phyloP scores from a whole-genome alignment of 2,113 vertebrate genomes.

The Tragelaphus scriptus region DNA sequence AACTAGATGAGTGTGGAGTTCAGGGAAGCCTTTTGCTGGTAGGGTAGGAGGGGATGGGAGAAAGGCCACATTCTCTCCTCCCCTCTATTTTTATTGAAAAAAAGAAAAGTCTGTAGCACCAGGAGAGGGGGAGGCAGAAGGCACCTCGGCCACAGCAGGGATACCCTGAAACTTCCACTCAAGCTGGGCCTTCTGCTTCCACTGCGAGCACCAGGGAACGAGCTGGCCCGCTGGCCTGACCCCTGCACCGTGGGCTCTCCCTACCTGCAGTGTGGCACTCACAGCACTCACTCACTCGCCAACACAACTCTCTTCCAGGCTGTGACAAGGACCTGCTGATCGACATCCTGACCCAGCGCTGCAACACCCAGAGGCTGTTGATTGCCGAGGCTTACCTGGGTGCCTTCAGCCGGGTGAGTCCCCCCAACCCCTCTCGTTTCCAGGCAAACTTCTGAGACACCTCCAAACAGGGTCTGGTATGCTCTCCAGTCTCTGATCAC shows the following conservation, averaged over 20 bases:
- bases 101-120: neutral
- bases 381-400: constrained; percentile 78
- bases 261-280: neutral
- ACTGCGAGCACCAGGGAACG: neutral
- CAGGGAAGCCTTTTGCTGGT: neutral
- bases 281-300: neutral
- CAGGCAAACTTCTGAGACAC: neutral
- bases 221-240: neutral
- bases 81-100: neutral
- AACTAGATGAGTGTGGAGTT: neutral
- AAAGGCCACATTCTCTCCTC: neutral
- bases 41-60: neutral
- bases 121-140: neutral
- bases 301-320: constrained; percentile 67
- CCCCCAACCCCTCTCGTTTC: neutral
- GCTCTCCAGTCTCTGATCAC: neutral
- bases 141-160: neutral
- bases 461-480: neutral
- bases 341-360: constrained; percentile 79
- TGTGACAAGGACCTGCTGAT: constrained; percentile 84
- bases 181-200: neutral
- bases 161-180: neutral
- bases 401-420: constrained; percentile 76
- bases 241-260: neutral
- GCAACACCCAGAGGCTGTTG: constrained; percentile 80